Evolutionary conservation across 2,888 invertebrate species (phyloP), one percentile per base, ranked within the genome.

Genomic region (Antitype chi): DNA sequence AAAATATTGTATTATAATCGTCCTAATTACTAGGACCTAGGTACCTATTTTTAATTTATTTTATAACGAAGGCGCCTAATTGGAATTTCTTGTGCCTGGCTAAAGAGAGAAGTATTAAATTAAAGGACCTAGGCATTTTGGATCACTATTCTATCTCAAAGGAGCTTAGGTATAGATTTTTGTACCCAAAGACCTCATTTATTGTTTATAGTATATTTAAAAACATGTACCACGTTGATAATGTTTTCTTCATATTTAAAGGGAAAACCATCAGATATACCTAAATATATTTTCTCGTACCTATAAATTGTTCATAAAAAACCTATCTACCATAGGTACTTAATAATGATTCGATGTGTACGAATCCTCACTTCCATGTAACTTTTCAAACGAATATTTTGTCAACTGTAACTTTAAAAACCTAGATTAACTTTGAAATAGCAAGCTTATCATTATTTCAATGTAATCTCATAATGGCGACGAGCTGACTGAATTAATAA

Each of bases 61-160:
- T 83, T 64, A 55, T 63, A 80, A 70, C 20, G 53, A 78, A 43
- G 77, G 67, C 80, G 78, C 81, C 86, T 74, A 83, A 81, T 73
- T 71, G 71, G n/a, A 83, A 86, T 80, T 74, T 81, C 75, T 77
- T 83, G 89, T 89, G 89, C 89, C 88, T 88, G 76, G 76, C 52
- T 74, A 80, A 82, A 77, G 87, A 89, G 89, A 88, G 88, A 88
- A 85, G 20, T 86, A 76, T 75, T 70, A 74, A 80, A 81, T 87
- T 72, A 77, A 88, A 76, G 85, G 78, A 88, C 87, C 81, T 87
- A 88, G 87, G 82, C 85, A 72, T 76, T 85, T 76, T 82, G 76
- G 78, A 82, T 71, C 68, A 73, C 23, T 80, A 73, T 81, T 88
- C 73, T 79, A 81, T 73, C 66, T 69, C 63, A 47, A 79, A 81